Conservation (phyloP, 2,888 invertebrate genomes). For the Antheraea assamensis region DNA sequence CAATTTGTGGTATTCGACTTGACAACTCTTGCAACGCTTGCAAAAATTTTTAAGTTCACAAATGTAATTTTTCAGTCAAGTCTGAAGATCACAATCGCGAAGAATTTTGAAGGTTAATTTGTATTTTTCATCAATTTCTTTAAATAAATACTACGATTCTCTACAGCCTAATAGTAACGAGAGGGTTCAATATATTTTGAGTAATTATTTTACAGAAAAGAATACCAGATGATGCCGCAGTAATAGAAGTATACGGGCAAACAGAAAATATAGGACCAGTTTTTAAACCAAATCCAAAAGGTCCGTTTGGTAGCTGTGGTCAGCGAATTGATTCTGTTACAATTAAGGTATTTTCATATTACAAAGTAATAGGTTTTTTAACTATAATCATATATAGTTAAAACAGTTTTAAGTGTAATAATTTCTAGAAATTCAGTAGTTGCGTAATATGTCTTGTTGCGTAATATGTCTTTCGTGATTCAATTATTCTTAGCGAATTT, state of each 20-base stretch:
- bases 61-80: no score
- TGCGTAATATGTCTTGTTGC: no score
- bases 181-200: no score
- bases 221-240: constrained; percentile 35
- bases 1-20: background rate
- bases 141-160: no score
- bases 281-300: constrained; percentile 37
- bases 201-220: constrained; percentile 41
- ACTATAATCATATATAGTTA: background rate
- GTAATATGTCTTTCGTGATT: no score
- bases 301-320: constrained; percentile 56
- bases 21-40: background rate
- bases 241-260: constrained; percentile 56
- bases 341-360: constrained; percentile 47
- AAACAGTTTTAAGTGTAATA: background rate
- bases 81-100: no score
- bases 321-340: constrained; percentile 25
- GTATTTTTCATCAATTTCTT: no score
- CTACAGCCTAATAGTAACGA: no score
- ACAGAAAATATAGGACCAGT: constrained; percentile 59
- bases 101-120: no score
- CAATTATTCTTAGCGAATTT: no score
- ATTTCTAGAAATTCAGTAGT: no score
- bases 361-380: background rate
- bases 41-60: no score